Base-by-base conservation (phyloP, 1,140 invertebrate genomes). In the Monomorium pharaonis region DNA sequence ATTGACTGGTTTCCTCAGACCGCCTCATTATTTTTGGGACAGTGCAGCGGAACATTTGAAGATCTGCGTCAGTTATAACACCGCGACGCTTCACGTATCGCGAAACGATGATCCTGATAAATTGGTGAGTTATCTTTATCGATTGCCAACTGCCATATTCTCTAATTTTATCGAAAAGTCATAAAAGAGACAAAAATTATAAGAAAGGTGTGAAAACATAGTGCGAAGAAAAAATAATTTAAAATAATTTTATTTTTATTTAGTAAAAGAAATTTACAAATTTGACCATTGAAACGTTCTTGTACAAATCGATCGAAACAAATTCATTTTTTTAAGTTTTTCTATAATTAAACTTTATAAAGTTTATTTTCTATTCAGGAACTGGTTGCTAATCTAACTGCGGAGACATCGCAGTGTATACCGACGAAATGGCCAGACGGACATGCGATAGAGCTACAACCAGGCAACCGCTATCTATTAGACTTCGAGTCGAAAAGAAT, bases 1-100 rank as follows among this genome's bases (percentile, higher is more conserved):
- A 18, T 94, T 99, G 0, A 92, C 97, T 9, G 98, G 98, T 0
- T 99, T 97, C 93, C 95, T 99, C 1, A 96, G 98, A 91, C 97
- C 98, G 42, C 97, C 96, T 12, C 95, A 96, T 37, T 95, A 96
- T 70, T 93, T 92, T 87, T 98, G 97, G 97, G 96, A 96, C 49
- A 96, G 96, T 30, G 95, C 96, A 0, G 95, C 96, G 5, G 97
- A 98, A 93, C 96, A 96, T 18, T 93, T 98, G 24, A 96, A 97
- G 90, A 96, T 98, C 42, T 98, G 97, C 90, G 97, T 97, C 0
- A 97, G 97, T 85, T 96, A 97, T 81, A 96, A 97, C 21, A 95
- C 95, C n/a, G 96, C 97, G 0, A 96, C 96, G 2, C 93, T 97
- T 12, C 94, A 94, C 21, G 90, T 96, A 5, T 94, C 94, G n/a